Conservation (phyloP, 2,113 vertebrate genomes). For the Boulengeromyrus knoepffleri region DNA sequence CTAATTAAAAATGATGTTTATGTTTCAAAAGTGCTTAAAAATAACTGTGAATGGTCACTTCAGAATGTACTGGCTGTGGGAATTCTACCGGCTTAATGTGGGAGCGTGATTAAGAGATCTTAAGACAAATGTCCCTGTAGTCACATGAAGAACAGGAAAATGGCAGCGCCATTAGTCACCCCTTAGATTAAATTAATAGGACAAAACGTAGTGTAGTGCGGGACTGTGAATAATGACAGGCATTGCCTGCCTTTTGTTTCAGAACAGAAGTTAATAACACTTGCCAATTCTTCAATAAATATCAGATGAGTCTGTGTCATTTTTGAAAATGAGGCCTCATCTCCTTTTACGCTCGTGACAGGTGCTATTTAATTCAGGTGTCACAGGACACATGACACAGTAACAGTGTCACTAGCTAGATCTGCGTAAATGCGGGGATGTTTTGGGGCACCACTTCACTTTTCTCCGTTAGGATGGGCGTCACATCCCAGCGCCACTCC, state of each 20-base stretch:
- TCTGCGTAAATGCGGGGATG: slow-evolving; percentile 44
- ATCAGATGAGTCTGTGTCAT: slow-evolving; percentile 49
- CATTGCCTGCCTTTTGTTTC: slow-evolving; percentile 43
- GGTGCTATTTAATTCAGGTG: slow-evolving; percentile 22
- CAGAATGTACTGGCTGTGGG: slow-evolving; percentile 2
- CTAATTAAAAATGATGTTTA: neutral
- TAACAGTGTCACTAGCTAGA: slow-evolving; percentile 37
- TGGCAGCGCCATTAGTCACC: slow-evolving; percentile 48
- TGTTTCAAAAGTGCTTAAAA: slow-evolving; percentile 1
- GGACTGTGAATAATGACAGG: slow-evolving; percentile 42
- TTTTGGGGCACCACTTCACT: slow-evolving; percentile 41
- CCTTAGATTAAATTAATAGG: slow-evolving; percentile 43
- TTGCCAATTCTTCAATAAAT: slow-evolving; percentile 57
- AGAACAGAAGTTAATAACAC: slow-evolving; percentile 41
- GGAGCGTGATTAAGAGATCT: slow-evolving; percentile 46
- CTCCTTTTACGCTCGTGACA: neutral
- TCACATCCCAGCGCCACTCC: neutral
- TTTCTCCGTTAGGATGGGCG: neutral
- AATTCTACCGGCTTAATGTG: slow-evolving; percentile 17
- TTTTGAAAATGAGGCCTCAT: slow-evolving; percentile 45
- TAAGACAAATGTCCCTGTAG: slow-evolving; percentile 53
- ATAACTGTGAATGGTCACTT: neutral
- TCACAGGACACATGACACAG: slow-evolving; percentile 38
- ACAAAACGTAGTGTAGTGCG: slow-evolving; percentile 44
- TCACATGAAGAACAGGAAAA: slow-evolving; percentile 37